Percentiles rank a stretch among this genome's conserved stretches.
Conservation (phyloP, 92 coral and sea anemone genomes). For the Porites cylindrica region DNA sequence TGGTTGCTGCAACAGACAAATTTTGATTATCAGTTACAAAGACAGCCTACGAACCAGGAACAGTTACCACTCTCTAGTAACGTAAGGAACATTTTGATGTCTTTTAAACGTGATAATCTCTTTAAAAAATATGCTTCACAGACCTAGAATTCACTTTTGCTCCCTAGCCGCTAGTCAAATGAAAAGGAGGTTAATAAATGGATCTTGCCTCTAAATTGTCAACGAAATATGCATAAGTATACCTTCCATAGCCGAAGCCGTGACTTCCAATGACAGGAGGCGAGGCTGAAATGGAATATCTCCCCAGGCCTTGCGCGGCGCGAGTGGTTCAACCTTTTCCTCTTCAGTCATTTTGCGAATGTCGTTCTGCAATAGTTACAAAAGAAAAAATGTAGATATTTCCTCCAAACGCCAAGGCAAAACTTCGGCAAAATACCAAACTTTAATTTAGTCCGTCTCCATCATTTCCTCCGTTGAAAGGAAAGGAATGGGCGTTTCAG, state of each 20-base stretch:
- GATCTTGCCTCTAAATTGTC: too few relatives aligned
- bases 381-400: background rate
- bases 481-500: too few relatives aligned
- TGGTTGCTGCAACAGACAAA: conserved; percentile 68
- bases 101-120: too few relatives aligned
- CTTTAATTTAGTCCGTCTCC: too few relatives aligned
- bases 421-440: background rate
- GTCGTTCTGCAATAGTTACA: conserved; percentile 64
- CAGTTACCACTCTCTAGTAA: too few relatives aligned
- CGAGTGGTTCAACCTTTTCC: conserved; percentile 59
- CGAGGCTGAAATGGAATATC: conserved; percentile 88
- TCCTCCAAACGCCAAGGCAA: background rate
- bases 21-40: background rate
- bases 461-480: too few relatives aligned
- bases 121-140: too few relatives aligned
- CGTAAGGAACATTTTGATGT: too few relatives aligned
- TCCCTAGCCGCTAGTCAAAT: too few relatives aligned
- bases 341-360: conserved; percentile 71
- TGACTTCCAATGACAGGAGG: conserved; percentile 87
- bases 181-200: too few relatives aligned
- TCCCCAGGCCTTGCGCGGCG: conserved; percentile 95
- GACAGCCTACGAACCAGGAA: background rate
- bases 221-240: background rate
- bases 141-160: too few relatives aligned
- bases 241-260: conserved; percentile 99